Base-by-base conservation (phyloP, 2,888 invertebrate species). In the Aplocera efformata region DNA sequence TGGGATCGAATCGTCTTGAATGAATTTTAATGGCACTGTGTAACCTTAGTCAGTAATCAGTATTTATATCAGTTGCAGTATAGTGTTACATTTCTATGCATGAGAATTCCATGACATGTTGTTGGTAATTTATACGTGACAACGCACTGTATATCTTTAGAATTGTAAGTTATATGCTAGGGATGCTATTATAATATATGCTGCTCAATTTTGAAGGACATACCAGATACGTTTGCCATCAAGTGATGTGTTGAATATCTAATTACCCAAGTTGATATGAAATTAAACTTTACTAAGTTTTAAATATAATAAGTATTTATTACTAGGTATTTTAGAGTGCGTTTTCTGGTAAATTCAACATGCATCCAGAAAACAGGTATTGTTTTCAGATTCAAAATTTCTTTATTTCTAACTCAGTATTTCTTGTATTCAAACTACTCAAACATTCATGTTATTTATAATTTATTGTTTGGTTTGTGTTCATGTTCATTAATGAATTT, bases 31-130 rank as follows among this genome's bases (percentile, higher is more conserved):
- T 49, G 42, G 44, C 32, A 48, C 30, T 37, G 32, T 51, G 48
- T 58, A 54, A 57, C 34, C 37, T 52, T 61, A 67, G 65, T 64
- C 60, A 67, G 51, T 63, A 56, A 61, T 61, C 65, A 67, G 61
- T 67, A 68, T 67, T 67, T 65, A 63, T 60, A 60, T 32, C 50
- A 50, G 32, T 44, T 34, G 46, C 41, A 41, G 53, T 48, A 32
- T 54, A 46, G 53, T 42, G 32, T 53, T 48, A 48, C 41, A 38
- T 38, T 26, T 25, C 28, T 23, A 25, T 38, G 22, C 28, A 29
- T 30, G 32, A 47, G 48, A 48, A 44, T 46, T 46, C 50, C 45
- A 48, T 47, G 50, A 47, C 46, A 44, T 34, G 41, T 29, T 35
- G 32, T 50, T 50, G 11, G 49, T 42, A 40, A 34, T 35, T 46